phyloP scores from a whole-genome alignment of 2,888 invertebrate genomes.

The Rhagonycha fulva region DNA sequence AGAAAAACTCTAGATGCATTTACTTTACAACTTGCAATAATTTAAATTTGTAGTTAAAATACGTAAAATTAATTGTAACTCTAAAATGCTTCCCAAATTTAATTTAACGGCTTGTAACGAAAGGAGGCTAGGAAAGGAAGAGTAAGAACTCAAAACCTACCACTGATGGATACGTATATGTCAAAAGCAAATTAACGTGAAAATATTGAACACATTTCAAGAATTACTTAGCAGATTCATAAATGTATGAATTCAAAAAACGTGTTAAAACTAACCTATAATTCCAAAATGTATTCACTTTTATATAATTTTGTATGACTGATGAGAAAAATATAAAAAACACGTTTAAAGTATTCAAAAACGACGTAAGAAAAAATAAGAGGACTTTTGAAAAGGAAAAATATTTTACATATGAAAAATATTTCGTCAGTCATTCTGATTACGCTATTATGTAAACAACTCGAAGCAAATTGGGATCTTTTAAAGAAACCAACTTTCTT shows the following conservation, averaged over 20 bases:
- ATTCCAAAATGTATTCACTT: not conserved
- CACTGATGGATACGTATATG: too few species aligned
- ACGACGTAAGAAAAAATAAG: conserved; percentile 4
- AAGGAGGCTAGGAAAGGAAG: too few species aligned
- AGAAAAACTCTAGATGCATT: too few species aligned
- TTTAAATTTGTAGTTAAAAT: not conserved
- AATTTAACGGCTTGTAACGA: not conserved
- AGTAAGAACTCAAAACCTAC: too few species aligned
- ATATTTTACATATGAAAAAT: conserved; percentile 22
- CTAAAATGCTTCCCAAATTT: not conserved
- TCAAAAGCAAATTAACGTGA: too few species aligned
- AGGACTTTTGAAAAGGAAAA: conserved; percentile 5
- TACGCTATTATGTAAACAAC: conserved; percentile 37
- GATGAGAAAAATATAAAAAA: conserved; percentile 4
- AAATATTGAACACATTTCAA: too few species aligned
- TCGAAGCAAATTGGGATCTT: conserved; percentile 34
- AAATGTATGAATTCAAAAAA: not conserved
- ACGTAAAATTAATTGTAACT: not conserved
- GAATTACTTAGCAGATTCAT: not conserved
- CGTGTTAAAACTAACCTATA: not conserved
- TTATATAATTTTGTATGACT: not conserved
- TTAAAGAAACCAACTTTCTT: conserved; percentile 31
- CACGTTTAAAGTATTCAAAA: not conserved
- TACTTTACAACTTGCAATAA: too few species aligned
- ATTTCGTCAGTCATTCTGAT: conserved; percentile 33